These are phyloP conservation scores for Hormaphis cornu DNA, from an alignment of 1,140 invertebrate genomes.

Conservation along the genomic window DNA sequence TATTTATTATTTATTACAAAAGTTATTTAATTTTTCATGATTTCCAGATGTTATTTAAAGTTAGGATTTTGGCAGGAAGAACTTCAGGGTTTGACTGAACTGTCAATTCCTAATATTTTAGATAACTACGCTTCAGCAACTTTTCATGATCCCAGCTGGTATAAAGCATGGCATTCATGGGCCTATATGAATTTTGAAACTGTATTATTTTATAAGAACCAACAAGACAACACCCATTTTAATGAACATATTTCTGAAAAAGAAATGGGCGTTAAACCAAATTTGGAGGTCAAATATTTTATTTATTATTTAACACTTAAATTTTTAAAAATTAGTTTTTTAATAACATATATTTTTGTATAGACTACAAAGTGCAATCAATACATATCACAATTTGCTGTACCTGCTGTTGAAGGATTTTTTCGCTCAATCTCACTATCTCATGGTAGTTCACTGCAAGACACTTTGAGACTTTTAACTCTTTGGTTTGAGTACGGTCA, in stretches of 20 bases:
- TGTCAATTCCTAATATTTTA: constrained; percentile 71
- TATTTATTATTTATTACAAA: too few relatives aligned
- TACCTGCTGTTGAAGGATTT: constrained; percentile 91
- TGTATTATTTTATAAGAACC: constrained; percentile 79
- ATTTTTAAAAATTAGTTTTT: too few relatives aligned
- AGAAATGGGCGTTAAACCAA: neutral
- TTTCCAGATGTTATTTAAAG: constrained; percentile 69
- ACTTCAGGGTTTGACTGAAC: constrained; percentile 66
- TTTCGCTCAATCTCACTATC: constrained; percentile 89
- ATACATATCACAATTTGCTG: constrained; percentile 70
- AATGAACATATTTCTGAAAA: neutral
- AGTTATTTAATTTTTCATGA: too few relatives aligned
- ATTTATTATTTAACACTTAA: neutral
- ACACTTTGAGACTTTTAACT: constrained; percentile 85
- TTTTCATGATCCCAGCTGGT: constrained; percentile 76
- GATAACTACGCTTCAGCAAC: constrained; percentile 80
- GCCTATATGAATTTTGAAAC: constrained; percentile 98
- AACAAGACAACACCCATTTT: constrained; percentile 43
- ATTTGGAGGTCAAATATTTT: neutral
- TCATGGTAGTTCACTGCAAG: constrained; percentile 90
- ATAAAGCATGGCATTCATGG: constrained; percentile 96
- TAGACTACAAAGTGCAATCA: constrained; percentile 37
- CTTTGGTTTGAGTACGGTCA: constrained; percentile 95
- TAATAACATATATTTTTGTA: neutral
- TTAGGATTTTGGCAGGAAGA: constrained; percentile 84